Percentiles rank a stretch among this genome's conserved stretches.
phyloP scores from a whole-genome alignment of 2,113 vertebrate species.

The Scomber japonicus region DNA sequence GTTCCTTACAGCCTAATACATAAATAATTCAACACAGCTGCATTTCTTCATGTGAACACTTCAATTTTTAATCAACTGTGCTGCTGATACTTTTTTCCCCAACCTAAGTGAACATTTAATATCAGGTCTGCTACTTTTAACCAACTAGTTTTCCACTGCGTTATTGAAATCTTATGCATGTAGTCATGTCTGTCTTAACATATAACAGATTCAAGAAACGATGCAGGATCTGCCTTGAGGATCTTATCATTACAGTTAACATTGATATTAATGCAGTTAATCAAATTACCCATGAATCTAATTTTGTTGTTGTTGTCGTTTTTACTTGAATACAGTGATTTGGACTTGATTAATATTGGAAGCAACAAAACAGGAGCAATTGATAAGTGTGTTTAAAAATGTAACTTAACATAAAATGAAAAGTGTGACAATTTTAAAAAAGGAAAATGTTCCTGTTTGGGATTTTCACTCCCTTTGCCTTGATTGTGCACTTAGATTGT shows the following conservation, averaged over 20 bases:
- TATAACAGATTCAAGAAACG: not conserved
- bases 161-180: not conserved
- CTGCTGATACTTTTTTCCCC: too few relatives aligned
- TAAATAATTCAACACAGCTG: too few relatives aligned
- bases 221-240: not conserved
- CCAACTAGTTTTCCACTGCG: not conserved
- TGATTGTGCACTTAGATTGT: slow-evolving; percentile 10
- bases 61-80: too few relatives aligned
- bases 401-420: not conserved
- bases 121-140: not conserved
- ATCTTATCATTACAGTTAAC: not conserved
- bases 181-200: not conserved
- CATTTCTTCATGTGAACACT: too few relatives aligned
- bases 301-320: too few relatives aligned
- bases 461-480: slow-evolving; percentile 6
- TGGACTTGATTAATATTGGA: too few relatives aligned
- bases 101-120: too few relatives aligned
- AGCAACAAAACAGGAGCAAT: too few relatives aligned
- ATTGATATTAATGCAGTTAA: not conserved
- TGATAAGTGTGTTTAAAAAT: not conserved
- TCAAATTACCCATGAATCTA: not conserved
- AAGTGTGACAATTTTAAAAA: not conserved
- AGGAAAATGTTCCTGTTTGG: not conserved
- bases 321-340: not conserved
- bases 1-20: too few relatives aligned